A percentile compares a stretch with the other conserved stretches of the same genome.
Evolutionary conservation across 1,140 invertebrate genomes (phyloP).

Genomic region (Atopsyche davidsoni): DNA sequence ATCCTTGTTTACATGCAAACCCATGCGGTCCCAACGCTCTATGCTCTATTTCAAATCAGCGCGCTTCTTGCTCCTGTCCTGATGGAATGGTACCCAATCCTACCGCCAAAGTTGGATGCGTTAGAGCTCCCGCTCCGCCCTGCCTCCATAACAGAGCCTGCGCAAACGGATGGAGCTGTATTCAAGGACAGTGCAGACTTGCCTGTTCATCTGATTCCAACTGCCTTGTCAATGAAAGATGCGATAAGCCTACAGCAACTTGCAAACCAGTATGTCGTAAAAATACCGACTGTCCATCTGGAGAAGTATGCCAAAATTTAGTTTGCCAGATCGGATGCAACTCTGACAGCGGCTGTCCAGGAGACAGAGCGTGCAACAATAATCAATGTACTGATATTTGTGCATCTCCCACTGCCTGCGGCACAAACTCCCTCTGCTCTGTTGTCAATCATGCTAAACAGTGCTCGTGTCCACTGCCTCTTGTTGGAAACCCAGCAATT

Average conservation of each 20-base stretch:
- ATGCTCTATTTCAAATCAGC: constrained; percentile 74
- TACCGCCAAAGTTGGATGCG: constrained; percentile 74
- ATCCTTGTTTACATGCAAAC: constrained; percentile 63
- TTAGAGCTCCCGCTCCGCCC: constrained; percentile 62
- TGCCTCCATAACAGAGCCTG: constrained; percentile 74
- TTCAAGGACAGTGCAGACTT: constrained; percentile 63
- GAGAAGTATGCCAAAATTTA: constrained; percentile 78
- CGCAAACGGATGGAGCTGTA: constrained; percentile 59
- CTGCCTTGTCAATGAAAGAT: constrained; percentile 77
- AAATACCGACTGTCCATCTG: constrained; percentile 74
- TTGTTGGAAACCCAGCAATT: constrained; percentile 68
- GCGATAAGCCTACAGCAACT: constrained; percentile 48
- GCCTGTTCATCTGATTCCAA: constrained; percentile 68
- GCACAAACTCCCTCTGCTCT: constrained; percentile 70
- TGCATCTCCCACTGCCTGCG: constrained; percentile 68
- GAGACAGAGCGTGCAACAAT: constrained; percentile 61
- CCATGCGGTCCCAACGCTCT: constrained; percentile 80
- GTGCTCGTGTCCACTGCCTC: constrained; percentile 65
- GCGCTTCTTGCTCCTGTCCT: constrained; percentile 74
- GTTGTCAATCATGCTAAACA: constrained; percentile 62
- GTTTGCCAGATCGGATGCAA: constrained; percentile 74
- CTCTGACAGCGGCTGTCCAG: constrained; percentile 68
- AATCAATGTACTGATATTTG: constrained; percentile 75
- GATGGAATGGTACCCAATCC: constrained; percentile 76
- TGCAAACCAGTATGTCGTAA: constrained; percentile 68